Conservation (phyloP, 2,113 vertebrate genomes). For the Protobothrops flavoviridis region DNA sequence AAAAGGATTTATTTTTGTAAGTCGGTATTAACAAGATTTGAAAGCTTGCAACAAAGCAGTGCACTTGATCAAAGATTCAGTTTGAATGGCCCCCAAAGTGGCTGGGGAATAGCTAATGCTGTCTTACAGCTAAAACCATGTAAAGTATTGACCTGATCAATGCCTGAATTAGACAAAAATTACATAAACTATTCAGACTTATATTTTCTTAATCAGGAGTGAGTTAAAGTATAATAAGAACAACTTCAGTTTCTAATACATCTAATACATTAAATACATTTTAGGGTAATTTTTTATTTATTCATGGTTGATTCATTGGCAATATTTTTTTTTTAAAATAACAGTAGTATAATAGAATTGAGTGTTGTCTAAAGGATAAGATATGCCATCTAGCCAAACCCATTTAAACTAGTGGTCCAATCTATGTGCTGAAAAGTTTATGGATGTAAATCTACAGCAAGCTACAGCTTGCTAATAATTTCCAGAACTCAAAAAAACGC, state of each 20-base stretch:
- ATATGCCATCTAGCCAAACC: neutral
- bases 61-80: neutral
- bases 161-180: too few relatives aligned
- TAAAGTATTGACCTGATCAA: neutral
- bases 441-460: neutral
- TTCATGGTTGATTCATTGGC: neutral
- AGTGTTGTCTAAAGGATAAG: neutral
- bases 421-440: neutral
- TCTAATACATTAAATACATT: neutral
- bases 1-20: neutral
- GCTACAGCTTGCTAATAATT: neutral
- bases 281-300: neutral
- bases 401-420: neutral
- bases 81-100: neutral
- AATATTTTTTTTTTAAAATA: neutral
- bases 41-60: neutral
- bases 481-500: neutral
- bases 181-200: neutral
- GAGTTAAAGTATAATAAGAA: neutral
- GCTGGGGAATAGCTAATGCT: neutral
- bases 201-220: neutral
- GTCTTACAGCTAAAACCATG: neutral
- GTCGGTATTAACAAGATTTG: neutral
- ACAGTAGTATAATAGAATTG: neutral
- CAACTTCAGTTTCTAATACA: neutral